A percentile compares a stretch with the other conserved stretches of the same genome.
These are phyloP conservation scores for Tonatia bakeri DNA, from an alignment of 2,113 vertebrate genomes.

Conservation along the genomic window DNA sequence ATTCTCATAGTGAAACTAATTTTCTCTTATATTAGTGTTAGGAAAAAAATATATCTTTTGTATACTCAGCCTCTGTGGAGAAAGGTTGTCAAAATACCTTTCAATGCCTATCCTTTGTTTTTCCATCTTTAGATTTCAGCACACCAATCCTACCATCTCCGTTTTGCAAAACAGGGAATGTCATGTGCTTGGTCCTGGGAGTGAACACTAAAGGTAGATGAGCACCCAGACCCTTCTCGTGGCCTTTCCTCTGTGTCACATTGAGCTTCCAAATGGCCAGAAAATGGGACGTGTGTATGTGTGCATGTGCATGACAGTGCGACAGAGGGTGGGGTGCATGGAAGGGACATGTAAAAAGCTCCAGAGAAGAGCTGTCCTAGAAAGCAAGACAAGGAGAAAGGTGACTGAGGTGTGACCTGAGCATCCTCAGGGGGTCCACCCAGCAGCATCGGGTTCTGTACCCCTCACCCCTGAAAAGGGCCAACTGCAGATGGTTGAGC, in stretches of 20 bases:
- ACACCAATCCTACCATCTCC: neutral
- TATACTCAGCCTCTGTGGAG: neutral
- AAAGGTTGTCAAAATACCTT: neutral
- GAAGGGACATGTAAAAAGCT: neutral
- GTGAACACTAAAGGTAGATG: neutral
- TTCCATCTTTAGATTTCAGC: neutral
- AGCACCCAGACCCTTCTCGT: neutral
- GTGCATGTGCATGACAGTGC: fast-evolving
- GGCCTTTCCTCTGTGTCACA: neutral
- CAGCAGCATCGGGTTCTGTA: neutral
- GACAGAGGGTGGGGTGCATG: neutral
- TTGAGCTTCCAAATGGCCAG: neutral
- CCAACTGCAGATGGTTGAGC: neutral
- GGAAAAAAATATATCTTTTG: neutral
- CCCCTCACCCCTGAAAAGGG: neutral
- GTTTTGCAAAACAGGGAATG: neutral
- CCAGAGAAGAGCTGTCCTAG: neutral
- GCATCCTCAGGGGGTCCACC: neutral
- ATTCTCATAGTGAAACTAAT: neutral
- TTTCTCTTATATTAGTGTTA: neutral
- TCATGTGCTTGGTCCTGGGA: neutral
- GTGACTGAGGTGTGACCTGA: neutral
- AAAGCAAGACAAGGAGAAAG: neutral
- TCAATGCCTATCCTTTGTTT: neutral
- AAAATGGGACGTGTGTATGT: neutral